phyloP scores from a whole-genome alignment of 2,888 invertebrate genomes.

The Frankliniella intonsa region DNA sequence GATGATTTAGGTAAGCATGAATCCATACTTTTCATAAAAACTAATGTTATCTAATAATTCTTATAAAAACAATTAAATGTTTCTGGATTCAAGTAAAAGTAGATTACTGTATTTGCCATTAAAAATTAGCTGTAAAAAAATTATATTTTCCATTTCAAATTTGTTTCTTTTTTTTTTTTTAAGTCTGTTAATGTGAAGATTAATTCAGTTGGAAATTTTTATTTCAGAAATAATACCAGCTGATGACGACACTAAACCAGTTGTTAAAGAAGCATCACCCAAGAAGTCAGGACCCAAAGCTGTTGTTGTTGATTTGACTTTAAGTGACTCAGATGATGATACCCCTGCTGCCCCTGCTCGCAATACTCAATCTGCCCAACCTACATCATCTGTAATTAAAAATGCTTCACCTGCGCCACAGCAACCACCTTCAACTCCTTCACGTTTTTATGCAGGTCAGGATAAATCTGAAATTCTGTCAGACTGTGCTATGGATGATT shows the following conservation, averaged over 20 bases:
- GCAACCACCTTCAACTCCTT: background rate
- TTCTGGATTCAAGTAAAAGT: too few species aligned
- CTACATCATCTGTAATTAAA: background rate
- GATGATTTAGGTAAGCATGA: slow-evolving; percentile 29
- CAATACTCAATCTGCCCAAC: background rate
- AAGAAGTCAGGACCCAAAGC: slow-evolving; percentile 48
- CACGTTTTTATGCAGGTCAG: slow-evolving; percentile 1
- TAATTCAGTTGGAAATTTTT: background rate
- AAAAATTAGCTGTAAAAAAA: too few species aligned
- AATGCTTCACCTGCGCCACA: background rate
- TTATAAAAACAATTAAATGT: background rate
- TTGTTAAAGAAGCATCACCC: slow-evolving; percentile 43
- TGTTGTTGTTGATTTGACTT: slow-evolving; percentile 61
- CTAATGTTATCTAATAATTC: background rate
- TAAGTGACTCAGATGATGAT: slow-evolving; percentile 64
- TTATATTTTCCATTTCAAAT: too few species aligned
- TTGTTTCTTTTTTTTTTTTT: too few species aligned
- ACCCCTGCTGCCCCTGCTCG: slow-evolving; percentile 47
- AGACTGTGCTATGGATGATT: too few species aligned
- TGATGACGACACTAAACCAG: slow-evolving; percentile 39
- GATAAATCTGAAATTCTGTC: background rate
- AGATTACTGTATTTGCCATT: slow-evolving; percentile 34
- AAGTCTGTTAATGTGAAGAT: too few species aligned
- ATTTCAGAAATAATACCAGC: slow-evolving; percentile 31
- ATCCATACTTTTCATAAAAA: too few species aligned